Evolutionary conservation across 2,797 vertebrate species (phyloP), one percentile per base, ranked within the genome.

Genomic region (Delichon dasypus): DNA sequence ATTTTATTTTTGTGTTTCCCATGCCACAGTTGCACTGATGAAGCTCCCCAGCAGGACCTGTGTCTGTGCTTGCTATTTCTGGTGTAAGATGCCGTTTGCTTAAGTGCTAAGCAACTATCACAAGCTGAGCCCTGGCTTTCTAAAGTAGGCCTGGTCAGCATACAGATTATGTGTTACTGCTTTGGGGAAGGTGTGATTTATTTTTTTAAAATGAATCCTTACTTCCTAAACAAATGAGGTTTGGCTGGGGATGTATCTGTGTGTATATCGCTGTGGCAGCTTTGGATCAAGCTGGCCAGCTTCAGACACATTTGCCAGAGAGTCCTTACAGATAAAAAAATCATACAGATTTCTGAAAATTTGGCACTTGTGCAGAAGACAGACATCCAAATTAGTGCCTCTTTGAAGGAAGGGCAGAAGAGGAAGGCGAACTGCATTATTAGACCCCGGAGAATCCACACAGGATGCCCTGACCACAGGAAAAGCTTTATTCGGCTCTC

Each of bases 351-450:
- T 94, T 75, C 70, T 86, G 55, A 10, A 80, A 88, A 40, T 40
- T 29, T 23, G 29, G 61, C 36, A 30, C 65, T 91, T 45, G n/a
- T 62, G 66, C 40, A 73, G 73, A 88, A 86, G 80, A 88, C 44
- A 94, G 91, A 78, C 36, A 70, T 91, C 88, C 91, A 94, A 83
- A 89, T 88, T 78, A 93, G 66, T 38, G 80, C 66, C 64, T 91
- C 17, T 27, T 5, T 86, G 88, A 91, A 94, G 80, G 76, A 91
- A 90, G 60, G 66, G 71, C 88, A 94, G 94, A 96, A 96, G 91
- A 96, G 95, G 96, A 96, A 96, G 96, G 90, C 94, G 88, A 94
- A 94, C 64, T 89, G 70, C 76, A 86, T 94, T 96, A 95, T 94
- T 95, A 95, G 93, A 93, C 94, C 90, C 93, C 0, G 0, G 95